Evolutionary conservation across 2,888 invertebrate genomes (phyloP), one percentile per base, ranked within the genome.

Genomic region (Agriopis marginaria): DNA sequence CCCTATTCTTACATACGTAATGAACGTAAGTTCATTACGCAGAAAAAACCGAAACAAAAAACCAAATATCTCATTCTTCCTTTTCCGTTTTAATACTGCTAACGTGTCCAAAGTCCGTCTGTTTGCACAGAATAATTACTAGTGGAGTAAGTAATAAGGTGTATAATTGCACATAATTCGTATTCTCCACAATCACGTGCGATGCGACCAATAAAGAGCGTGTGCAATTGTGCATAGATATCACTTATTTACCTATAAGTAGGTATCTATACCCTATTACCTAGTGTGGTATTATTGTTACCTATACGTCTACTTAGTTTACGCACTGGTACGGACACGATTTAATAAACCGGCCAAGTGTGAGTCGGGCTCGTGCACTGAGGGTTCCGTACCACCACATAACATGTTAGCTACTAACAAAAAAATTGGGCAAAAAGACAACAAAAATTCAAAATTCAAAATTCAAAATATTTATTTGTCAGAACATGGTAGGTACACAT

Each of bases 201-300:
- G 45, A 5, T 0, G 40, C 42, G 14, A 11, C 42, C 23, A 51
- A 51, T 51, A 51, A 40, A 51, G 12, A 49, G 9, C 49, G 60
- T 50, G 12, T 42, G 51, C 61, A 51, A 39, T 61, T 61, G 50
- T 61, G 61, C 40, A 61, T 61, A 23, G 7, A 49, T 50, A 61
- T 50, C 9, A 56, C 23, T 39, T 54, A 54, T 6, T 42, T 56
- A 56, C 42, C 0, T 54, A 39, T 50, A 17, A 50, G 7, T 17
- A 17, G 9, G 7, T 9, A 50, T 17, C n/a, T 47, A n/a, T n/a
- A 6, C 5, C 5, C 32, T 32, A 32, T 32, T 51, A 51, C 1
- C 12, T 55, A 40, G 9, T 55, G 40, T 40, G 17, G 2, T 42
- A 10, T 10, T 7, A 12, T 47, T 23, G 47, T 47, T 59, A 58